Evolutionary conservation across 2,113 vertebrate genomes (phyloP).

Genomic region (Turnix velox): DNA sequence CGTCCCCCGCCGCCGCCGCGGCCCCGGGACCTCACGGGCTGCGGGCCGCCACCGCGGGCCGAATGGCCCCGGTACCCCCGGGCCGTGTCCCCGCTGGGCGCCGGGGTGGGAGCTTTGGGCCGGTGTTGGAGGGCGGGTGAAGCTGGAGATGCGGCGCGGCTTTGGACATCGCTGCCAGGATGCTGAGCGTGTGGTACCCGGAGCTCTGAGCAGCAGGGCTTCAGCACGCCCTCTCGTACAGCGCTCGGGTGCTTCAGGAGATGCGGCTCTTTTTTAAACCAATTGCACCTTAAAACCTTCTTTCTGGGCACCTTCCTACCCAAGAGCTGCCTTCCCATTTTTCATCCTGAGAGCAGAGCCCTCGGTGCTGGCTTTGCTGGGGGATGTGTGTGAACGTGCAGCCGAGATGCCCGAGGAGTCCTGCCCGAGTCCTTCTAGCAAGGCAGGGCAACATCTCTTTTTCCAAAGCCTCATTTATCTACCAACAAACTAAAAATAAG

Average conservation of each 20-base stretch:
- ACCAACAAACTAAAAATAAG: constrained; percentile 51
- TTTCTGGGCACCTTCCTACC: neutral
- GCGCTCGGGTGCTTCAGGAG: neutral
- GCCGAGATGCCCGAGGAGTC: neutral
- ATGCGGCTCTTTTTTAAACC: neutral
- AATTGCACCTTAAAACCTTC: neutral
- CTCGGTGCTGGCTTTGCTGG: neutral
- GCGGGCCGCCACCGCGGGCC: neutral
- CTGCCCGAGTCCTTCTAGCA: neutral
- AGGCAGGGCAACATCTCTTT: neutral
- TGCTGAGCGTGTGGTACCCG: neutral
- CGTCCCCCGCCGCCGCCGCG: neutral
- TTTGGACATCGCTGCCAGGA: neutral
- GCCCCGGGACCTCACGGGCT: neutral
- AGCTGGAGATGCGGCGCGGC: neutral
- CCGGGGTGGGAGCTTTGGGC: neutral
- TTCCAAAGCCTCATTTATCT: neutral
- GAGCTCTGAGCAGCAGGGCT: neutral
- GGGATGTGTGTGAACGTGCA: neutral
- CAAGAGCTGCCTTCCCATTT: neutral
- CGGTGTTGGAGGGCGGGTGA: neutral
- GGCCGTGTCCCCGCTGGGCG: neutral
- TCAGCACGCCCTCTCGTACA: neutral
- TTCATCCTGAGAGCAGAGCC: neutral
- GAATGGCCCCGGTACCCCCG: neutral